Conservation (phyloP, 2,888 invertebrate genomes). For the Agriotes lineatus region DNA sequence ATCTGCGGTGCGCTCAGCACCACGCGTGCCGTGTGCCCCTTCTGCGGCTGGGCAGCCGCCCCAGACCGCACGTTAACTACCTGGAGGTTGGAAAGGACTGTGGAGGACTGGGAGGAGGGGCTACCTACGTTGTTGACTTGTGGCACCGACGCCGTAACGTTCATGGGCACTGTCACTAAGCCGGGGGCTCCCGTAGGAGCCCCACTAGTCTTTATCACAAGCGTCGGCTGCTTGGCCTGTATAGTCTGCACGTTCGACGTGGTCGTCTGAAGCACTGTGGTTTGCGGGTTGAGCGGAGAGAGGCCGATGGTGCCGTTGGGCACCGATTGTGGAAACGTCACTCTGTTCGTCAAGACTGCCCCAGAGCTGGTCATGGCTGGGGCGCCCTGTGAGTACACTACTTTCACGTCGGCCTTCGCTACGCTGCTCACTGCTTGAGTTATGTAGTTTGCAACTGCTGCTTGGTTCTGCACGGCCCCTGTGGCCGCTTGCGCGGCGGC, state of each 20-base stretch:
- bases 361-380: slow-evolving; percentile 67
- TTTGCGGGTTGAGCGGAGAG: slow-evolving; percentile 64
- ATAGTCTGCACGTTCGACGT: slow-evolving; percentile 64
- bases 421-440: slow-evolving; percentile 31
- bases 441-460: slow-evolving; percentile 40
- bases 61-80: slow-evolving; percentile 87
- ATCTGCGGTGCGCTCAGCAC: slow-evolving; percentile 87
- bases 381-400: slow-evolving; percentile 69
- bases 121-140: slow-evolving; percentile 67
- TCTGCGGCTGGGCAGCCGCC: slow-evolving; percentile 78
- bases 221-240: slow-evolving; percentile 62
- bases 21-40: slow-evolving; percentile 84
- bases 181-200: slow-evolving; percentile 66
- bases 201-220: slow-evolving; percentile 65
- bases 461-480: slow-evolving; percentile 57
- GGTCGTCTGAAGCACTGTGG: slow-evolving; percentile 68
- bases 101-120: slow-evolving; percentile 60
- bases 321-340: slow-evolving; percentile 74
- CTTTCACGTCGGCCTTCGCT: slow-evolving; percentile 66
- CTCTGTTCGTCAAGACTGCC: slow-evolving; percentile 70
- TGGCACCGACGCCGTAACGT: slow-evolving; percentile 72
- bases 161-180: slow-evolving; percentile 75
- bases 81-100: slow-evolving; percentile 77
- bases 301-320: slow-evolving; percentile 80
- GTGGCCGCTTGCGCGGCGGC: slow-evolving; percentile 59